These are phyloP conservation scores for Graphium colonna DNA, from an alignment of 2,888 invertebrate species.

Conservation along the genomic window DNA sequence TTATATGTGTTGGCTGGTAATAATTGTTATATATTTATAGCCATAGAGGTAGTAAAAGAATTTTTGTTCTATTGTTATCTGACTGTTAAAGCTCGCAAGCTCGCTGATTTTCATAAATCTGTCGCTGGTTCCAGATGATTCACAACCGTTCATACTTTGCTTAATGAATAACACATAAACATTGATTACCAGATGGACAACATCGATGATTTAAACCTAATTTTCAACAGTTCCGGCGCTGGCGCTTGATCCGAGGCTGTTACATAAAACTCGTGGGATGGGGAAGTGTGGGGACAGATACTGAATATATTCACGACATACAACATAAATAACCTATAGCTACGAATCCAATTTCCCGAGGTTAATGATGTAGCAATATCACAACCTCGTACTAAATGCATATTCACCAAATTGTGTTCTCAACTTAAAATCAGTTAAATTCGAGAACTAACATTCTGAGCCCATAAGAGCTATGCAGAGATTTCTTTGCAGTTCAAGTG, in stretches of 20 bases:
- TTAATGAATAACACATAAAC: slow-evolving; percentile 31
- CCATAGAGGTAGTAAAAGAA: no score
- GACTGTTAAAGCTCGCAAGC: slow-evolving; percentile 7
- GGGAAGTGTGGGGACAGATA: slow-evolving; percentile 30
- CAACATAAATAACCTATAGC: slow-evolving; percentile 56
- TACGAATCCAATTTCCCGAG: slow-evolving; percentile 38
- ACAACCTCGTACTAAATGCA: slow-evolving; percentile 33
- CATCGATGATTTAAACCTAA: slow-evolving; percentile 23
- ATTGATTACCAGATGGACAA: slow-evolving; percentile 25
- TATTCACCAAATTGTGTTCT: slow-evolving; percentile 22
- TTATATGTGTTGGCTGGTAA: neutral
- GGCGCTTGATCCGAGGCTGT: slow-evolving; percentile 54
- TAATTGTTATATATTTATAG: neutral
- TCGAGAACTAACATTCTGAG: slow-evolving; percentile 16
- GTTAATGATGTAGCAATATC: slow-evolving; percentile 33
- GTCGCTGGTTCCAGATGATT: slow-evolving; percentile 27
- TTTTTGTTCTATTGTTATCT: neutral
- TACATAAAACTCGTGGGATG: slow-evolving; percentile 39
- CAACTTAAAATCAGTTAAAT: slow-evolving; percentile 15
- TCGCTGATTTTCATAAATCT: slow-evolving; percentile 6
- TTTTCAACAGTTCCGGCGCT: slow-evolving; percentile 14
- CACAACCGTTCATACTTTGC: slow-evolving; percentile 31
- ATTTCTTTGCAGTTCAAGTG: neutral
- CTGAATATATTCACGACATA: slow-evolving; percentile 41
- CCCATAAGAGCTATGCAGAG: slow-evolving; percentile 11